Evolutionary conservation across 2,113 vertebrate species (phyloP), one percentile per base, ranked within the genome.

Genomic region (Chaetodon auriga): DNA sequence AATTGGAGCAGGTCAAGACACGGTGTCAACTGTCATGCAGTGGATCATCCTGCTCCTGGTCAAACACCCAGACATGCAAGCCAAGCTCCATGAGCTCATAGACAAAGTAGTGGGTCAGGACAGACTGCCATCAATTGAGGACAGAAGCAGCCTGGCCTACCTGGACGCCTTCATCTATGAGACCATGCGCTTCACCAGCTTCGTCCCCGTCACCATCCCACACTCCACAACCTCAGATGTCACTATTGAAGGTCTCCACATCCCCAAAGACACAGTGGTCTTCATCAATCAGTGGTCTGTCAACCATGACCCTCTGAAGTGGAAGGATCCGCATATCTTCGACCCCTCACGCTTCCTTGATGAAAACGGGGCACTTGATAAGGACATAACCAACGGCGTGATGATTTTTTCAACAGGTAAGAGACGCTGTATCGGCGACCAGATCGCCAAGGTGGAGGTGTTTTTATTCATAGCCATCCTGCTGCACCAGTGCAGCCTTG

Each of bases 261-360:
- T 97, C 89, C 96, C 96, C 73, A 95, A 96, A 85, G 95, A 96
- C 93, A 97, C 96, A 0, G 95, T 97, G 54, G 94, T 97, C 70
- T 97, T 97, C 86, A 88, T 97, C 88, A 97, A 97, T 87, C 97
- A 97, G 90, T 97, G 96, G 96, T 97, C 96, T 0, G 96, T 96
- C 88, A 97, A 97, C 89, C 96, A 97, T 0, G 96, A 97, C 86
- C 53, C 90, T 4, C 36, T 82, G 68, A 96, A 95, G 82, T 97
- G 97, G 96, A 94, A 91, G 5, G 95, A 97, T 46, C 96, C 96
- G 0, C 91, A 96, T 0, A 19, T 93, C 30, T 97, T 97, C 6
- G 91, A 97, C 81, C 97, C 97, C 0, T 25, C 80, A 0, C 94
- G 97, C 6, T 97, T 97, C 88, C 83, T 97, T 2, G 90, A 96